These are phyloP conservation scores for Poeciliopsis turneri DNA, from an alignment of 2,797 vertebrate species.

Conservation along the genomic window DNA sequence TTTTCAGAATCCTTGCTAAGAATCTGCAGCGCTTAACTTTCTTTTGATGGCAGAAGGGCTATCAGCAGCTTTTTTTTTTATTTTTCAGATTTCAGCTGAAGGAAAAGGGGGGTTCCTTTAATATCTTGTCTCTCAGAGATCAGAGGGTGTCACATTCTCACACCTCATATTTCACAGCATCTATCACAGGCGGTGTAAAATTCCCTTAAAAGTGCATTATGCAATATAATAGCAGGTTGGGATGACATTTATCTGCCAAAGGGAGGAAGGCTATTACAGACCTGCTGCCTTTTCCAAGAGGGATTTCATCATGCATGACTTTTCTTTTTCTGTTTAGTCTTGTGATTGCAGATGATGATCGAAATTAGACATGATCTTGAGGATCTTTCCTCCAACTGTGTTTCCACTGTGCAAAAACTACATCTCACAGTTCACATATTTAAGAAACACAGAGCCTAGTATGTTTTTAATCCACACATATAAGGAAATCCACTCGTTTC, in stretches of 20 bases:
- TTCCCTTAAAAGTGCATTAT: slow-evolving; percentile 78
- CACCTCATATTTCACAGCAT: slow-evolving; percentile 69
- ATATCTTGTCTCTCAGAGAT: slow-evolving; percentile 79
- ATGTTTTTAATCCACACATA: neutral
- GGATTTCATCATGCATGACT: slow-evolving; percentile 67
- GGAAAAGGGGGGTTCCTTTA: slow-evolving; percentile 70
- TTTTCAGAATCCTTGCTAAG: slow-evolving; percentile 65
- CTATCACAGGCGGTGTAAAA: slow-evolving; percentile 74
- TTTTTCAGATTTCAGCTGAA: slow-evolving; percentile 64
- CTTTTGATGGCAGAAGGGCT: slow-evolving; percentile 81
- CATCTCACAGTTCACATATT: slow-evolving; percentile 28
- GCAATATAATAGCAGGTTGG: slow-evolving; percentile 75
- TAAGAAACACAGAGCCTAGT: neutral
- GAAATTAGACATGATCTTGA: slow-evolving; percentile 58
- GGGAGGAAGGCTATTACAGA: slow-evolving; percentile 62
- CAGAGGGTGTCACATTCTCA: slow-evolving; percentile 76
- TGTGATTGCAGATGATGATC: slow-evolving; percentile 50
- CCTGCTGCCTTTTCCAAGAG: slow-evolving; percentile 72
- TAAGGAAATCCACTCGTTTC: neutral
- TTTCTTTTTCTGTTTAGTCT: slow-evolving; percentile 46
- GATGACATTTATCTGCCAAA: slow-evolving; percentile 67
- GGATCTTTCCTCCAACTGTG: slow-evolving; percentile 29
- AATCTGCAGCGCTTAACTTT: slow-evolving; percentile 74
- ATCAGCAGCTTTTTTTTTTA: slow-evolving; percentile 70
- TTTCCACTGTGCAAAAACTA: slow-evolving; percentile 26